phyloP scores from a whole-genome alignment of 2,888 invertebrate genomes.

The Halictus quadricinctus region DNA sequence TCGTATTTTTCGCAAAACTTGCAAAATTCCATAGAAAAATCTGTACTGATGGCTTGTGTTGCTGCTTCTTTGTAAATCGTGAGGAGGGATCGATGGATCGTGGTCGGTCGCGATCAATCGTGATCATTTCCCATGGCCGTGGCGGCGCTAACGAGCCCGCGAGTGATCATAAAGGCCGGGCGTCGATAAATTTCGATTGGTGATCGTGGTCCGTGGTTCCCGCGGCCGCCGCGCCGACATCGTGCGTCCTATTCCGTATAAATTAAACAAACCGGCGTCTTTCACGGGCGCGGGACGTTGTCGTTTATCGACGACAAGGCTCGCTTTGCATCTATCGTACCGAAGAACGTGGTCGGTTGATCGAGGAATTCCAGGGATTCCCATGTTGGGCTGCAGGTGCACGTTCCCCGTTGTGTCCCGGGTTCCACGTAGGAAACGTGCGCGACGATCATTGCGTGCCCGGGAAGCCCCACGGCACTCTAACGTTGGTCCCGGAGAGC shows the following conservation, averaged over 20 bases:
- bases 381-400: slow-evolving; percentile 67
- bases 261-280: slow-evolving; percentile 59
- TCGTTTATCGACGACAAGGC: slow-evolving; percentile 62
- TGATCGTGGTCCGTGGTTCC: slow-evolving; percentile 21
- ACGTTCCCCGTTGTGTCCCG: slow-evolving; percentile 44
- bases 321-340: slow-evolving; percentile 70
- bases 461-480: slow-evolving; percentile 48
- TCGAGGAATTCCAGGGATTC: slow-evolving; percentile 69
- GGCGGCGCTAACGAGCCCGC: slow-evolving; percentile 40
- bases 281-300: slow-evolving; percentile 57
- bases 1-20: too few species aligned
- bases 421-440: slow-evolving; percentile 31
- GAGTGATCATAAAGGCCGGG: slow-evolving; percentile 35
- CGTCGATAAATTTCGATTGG: slow-evolving; percentile 49
- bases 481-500: background rate
- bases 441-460: slow-evolving; percentile 58
- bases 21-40: too few species aligned
- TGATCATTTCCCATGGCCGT: slow-evolving; percentile 19
- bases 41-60: too few species aligned
- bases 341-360: slow-evolving; percentile 60
- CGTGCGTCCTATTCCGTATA: slow-evolving; percentile 43
- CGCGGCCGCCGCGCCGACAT: background rate
- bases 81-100: background rate
- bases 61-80: background rate
- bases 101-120: background rate